Percentiles rank a stretch among this genome's conserved stretches.
Conservation (phyloP, 2,113 vertebrate species). For the Pelecanoides urinatrix region DNA sequence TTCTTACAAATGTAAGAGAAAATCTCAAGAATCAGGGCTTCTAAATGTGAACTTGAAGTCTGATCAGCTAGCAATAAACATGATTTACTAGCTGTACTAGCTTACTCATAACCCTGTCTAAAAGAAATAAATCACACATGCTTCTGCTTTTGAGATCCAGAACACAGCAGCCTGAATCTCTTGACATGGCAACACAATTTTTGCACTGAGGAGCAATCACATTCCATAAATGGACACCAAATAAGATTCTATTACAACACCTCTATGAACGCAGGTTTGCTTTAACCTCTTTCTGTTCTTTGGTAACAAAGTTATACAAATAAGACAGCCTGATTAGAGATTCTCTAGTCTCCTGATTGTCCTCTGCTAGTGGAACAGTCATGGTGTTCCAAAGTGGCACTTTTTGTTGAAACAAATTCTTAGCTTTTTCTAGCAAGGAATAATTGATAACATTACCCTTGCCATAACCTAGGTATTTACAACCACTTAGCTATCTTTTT, state of each 20-base stretch:
- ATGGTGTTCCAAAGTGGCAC: accelerated
- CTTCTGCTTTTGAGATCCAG: neutral
- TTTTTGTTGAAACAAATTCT: neutral
- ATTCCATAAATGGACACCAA: neutral
- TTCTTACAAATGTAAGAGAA: neutral
- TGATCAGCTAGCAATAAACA: neutral
- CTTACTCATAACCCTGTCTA: neutral
- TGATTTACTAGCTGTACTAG: neutral
- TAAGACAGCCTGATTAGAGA: neutral
- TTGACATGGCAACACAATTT: neutral
- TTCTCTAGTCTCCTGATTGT: neutral
- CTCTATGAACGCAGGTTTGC: neutral
- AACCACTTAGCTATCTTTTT: neutral
- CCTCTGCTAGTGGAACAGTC: neutral
- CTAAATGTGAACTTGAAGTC: neutral
- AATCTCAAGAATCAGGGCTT: neutral
- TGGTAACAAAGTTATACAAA: neutral
- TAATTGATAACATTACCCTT: neutral
- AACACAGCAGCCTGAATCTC: neutral
- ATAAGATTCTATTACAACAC: neutral
- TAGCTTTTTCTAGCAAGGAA: neutral
- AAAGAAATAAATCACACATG: neutral
- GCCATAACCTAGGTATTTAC: neutral
- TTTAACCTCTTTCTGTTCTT: neutral
- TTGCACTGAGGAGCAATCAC: neutral